Evolutionary conservation across 2,888 invertebrate genomes (phyloP).

Genomic region (Allygus modestus): DNA sequence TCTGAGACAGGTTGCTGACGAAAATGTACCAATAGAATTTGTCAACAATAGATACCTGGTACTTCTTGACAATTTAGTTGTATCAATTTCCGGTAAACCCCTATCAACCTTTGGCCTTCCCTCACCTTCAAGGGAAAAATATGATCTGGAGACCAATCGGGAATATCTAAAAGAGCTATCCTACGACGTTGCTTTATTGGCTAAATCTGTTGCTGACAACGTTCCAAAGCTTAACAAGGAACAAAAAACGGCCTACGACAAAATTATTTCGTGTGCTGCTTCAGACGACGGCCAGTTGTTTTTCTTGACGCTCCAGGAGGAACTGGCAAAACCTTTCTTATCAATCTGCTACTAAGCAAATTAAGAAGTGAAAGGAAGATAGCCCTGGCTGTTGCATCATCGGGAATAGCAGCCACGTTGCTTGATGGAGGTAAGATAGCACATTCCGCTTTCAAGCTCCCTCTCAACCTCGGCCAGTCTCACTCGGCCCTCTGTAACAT

Average conservation of each 20-base stretch:
- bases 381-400: conserved; percentile 31
- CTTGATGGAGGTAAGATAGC: conserved; percentile 23
- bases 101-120: conserved; percentile 62
- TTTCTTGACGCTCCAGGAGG: conserved; percentile 41
- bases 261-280: background rate
- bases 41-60: conserved; percentile 70
- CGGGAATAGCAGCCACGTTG: conserved; percentile 12
- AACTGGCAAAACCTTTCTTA: conserved; percentile 48
- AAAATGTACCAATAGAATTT: no score
- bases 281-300: conserved; percentile 24
- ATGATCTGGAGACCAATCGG: background rate
- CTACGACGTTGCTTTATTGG: background rate
- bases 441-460: conserved; percentile 44
- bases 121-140: background rate
- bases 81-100: background rate
- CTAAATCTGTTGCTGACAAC: conserved; percentile 14
- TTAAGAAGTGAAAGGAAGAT: conserved; percentile 14
- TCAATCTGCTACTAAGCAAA: conserved; percentile 12
- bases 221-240: conserved; percentile 35
- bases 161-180: conserved; percentile 9
- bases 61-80: conserved; percentile 20
- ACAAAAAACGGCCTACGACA: background rate
- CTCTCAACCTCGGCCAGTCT: conserved; percentile 15
- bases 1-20: background rate
- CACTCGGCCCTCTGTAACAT: conserved; percentile 12